Base-by-base conservation (phyloP, 2,797 vertebrate species). In the Platyrinchus mystaceus region DNA sequence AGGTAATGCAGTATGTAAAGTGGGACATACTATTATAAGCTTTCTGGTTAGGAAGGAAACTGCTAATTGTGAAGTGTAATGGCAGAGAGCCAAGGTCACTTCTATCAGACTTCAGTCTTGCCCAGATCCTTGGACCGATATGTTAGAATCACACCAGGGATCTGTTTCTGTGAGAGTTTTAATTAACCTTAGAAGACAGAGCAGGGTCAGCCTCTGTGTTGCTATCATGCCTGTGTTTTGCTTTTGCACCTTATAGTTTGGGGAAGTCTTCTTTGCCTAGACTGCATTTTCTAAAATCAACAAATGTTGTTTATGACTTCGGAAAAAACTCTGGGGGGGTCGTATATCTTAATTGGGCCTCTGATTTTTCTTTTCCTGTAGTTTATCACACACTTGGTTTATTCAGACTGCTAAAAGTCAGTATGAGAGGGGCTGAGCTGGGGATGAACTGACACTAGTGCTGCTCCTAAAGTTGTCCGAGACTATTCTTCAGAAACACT, bases 121-220 rank as follows among this genome's bases (percentile, higher is more conserved):
- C 69, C 69, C 64, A 73, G 86, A 91, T 89, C 69, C 87, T 94
- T n/a, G 14, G 69, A 60, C 78, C 0, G 17, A 58, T 95, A 73
- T 76, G 87, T 94, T 95, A 75, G 79, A 95, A 82, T 80, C 69
- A 47, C 53, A 68, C 63, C 52, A 77, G 67, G 77, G 70, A 73
- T 91, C 60, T 84, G 64, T 93, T 96, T 91, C 83, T 88, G 13
- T 66, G 75, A 64, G 83, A 95, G 87, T 95, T 95, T 95, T 96
- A 95, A 94, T 95, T 97, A 96, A 87, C 74, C 70, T 86, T 95
- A 64, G 50, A 92, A 95, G 83, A 91, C 67, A 78, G 79, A 87
- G 62, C 73, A 67, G 90, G 69, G 83, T 60, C 73, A 70, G 43
- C 47, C 66, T 80, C 46, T 16, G 1, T 63, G 50, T 60, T 83